phyloP scores from a whole-genome alignment of 2,113 vertebrate species.

The Dipodomys stephensi region DNA sequence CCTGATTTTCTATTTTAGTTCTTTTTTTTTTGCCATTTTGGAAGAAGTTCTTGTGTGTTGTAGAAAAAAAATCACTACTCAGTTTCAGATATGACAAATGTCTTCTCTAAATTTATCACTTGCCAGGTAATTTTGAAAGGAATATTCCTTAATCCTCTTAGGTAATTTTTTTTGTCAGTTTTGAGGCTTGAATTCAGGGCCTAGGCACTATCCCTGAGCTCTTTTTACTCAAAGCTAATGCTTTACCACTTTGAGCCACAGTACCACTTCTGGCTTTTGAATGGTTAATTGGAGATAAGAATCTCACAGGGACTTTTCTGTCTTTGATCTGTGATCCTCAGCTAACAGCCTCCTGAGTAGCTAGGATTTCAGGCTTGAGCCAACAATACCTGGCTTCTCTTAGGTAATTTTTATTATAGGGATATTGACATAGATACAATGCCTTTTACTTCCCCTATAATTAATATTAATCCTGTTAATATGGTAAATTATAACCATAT shows the following conservation, averaged over 20 bases:
- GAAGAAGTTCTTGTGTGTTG: neutral
- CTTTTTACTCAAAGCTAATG: too few species aligned
- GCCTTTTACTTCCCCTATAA: neutral
- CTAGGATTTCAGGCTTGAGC: too few species aligned
- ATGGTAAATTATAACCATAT: neutral
- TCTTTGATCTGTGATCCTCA: too few species aligned
- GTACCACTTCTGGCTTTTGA: too few species aligned
- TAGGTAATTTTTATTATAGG: neutral
- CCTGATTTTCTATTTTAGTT: neutral
- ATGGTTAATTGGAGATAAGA: too few species aligned
- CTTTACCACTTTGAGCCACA: too few species aligned
- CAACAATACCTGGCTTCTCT: neutral
- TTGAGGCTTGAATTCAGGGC: too few species aligned
- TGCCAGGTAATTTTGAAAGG: neutral
- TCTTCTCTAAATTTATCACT: neutral
- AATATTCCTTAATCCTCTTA: neutral
- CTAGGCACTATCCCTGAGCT: too few species aligned
- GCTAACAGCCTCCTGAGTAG: too few species aligned
- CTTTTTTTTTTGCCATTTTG: neutral
- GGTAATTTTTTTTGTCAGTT: neutral
- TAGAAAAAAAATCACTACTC: neutral
- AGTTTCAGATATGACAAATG: neutral
- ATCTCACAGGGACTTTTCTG: too few species aligned
- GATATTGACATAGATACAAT: neutral
- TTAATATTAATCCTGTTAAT: neutral